Base-by-base conservation (phyloP, 2,113 vertebrate species). In the Rissa tridactyla region DNA sequence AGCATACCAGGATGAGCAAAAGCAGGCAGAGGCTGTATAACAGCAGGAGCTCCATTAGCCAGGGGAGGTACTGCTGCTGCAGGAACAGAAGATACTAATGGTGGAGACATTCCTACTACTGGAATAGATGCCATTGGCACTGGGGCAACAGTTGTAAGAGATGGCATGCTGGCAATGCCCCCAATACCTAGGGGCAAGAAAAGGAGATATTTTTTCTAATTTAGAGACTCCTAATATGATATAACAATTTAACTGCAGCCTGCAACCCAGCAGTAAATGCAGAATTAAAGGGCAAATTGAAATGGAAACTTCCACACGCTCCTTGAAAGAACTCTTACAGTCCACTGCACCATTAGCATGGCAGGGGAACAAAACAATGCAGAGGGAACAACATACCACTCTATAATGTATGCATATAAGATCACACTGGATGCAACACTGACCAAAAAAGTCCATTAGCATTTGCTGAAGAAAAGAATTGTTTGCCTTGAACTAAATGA, bases 51-150 rank as follows among this genome's bases (percentile, higher is more conserved):
- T 97, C 99, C 99, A 12, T 99, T 99, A 93, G 99, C 98, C 87
- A 99, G 97, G 54, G 99, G 98, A 79, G 99, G 99, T 87, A 99
- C 98, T 62, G 99, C 97, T 85, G 98, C 96, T 46, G 99, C 98
- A 32, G 98, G 98, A 64, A 98, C 98, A 15, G 99, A 98, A 16
- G 99, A 99, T 68, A 99, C 98, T 70, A 99, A 97, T 1, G 99
- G 99, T 32, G 99, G 99, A 55, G 99, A 99, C 97, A 99, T 98
- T 58, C 99, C 99, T 32, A 99, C 98, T 32, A 98, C 99, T 4
- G 99, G 98, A 64, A 99, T 98, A 75, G 99, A 98, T 27, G 99
- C 98, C 94, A 99, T 98, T 91, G 99, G 99, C 96, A 99, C 98
- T 6, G 99, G 98, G 94, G 99, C 98, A 86, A 99, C 98, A 13